A percentile compares a stretch with the other conserved stretches of the same genome.
phyloP scores from a whole-genome alignment of 2,797 vertebrate genomes.

The Poliocrania exsul region DNA sequence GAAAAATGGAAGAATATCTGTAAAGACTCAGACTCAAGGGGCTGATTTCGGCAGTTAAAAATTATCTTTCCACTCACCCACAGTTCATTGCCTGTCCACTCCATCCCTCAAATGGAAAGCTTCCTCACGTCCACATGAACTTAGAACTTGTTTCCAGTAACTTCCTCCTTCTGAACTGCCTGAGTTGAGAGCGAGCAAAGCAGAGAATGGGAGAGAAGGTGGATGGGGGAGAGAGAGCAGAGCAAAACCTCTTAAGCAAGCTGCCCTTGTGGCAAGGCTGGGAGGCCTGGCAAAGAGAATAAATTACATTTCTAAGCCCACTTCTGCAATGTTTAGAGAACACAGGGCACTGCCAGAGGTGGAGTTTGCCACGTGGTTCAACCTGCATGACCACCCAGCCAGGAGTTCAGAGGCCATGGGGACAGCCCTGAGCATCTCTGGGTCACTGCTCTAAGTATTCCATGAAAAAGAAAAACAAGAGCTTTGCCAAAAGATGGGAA shows the following conservation, averaged over 20 bases:
- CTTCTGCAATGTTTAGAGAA: not conserved
- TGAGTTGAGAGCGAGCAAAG: not conserved
- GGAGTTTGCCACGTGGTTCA: not conserved
- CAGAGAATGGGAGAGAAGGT: not conserved
- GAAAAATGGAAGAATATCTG: not conserved
- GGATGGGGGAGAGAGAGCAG: not conserved
- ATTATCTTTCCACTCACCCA: not conserved
- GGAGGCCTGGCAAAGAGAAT: not conserved
- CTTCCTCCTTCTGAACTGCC: not conserved
- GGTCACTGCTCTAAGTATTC: not conserved
- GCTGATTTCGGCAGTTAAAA: not conserved
- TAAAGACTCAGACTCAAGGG: not conserved
- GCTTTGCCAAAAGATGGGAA: not conserved
- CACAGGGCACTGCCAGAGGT: not conserved
- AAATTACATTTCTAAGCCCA: not conserved
- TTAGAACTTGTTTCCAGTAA: not conserved
- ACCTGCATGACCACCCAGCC: not conserved
- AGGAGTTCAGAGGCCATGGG: not conserved
- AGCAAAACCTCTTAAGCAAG: not conserved
- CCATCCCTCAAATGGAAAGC: not conserved
- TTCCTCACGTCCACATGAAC: not conserved
- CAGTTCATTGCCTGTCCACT: not conserved
- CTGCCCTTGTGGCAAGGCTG: not conserved
- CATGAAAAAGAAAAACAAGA: not conserved
- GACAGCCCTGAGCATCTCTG: not conserved